Percentiles rank a stretch among this genome's conserved stretches.
phyloP scores from a whole-genome alignment of 1,140 invertebrate species.

The Tetranychus cinnabarinus region DNA sequence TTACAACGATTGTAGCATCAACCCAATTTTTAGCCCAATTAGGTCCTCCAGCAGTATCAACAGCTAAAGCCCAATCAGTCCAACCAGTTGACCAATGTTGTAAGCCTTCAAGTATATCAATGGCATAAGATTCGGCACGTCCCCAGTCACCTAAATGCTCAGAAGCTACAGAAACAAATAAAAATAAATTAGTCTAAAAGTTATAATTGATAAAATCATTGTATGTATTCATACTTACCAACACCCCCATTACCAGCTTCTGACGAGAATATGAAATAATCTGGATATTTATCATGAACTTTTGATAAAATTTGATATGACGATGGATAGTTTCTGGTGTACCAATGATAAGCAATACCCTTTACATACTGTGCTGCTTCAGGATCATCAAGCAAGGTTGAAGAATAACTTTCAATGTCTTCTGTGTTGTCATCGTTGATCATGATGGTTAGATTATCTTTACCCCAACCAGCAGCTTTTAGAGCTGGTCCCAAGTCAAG shows the following conservation, averaged over 20 bases:
- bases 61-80: too few relatives aligned
- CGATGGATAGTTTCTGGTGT: slow-evolving; percentile 12
- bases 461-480: slow-evolving; percentile 18
- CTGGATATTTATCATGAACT: slow-evolving; percentile 27
- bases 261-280: slow-evolving; percentile 39
- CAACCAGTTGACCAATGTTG: too few relatives aligned
- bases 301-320: slow-evolving; percentile 15
- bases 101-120: too few relatives aligned
- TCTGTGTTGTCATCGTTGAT: slow-evolving; percentile 2
- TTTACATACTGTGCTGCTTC: slow-evolving; percentile 3
- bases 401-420: neutral
- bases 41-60: too few relatives aligned
- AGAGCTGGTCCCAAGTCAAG: slow-evolving; percentile 1
- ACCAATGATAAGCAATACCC: slow-evolving; percentile 42
- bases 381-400: slow-evolving; percentile 3
- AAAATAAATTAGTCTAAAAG: too few relatives aligned
- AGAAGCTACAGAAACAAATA: too few relatives aligned
- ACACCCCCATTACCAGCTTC: slow-evolving; percentile 21
- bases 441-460: slow-evolving; percentile 9
- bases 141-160: too few relatives aligned
- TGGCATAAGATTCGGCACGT: too few relatives aligned
- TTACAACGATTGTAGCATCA: too few relatives aligned
- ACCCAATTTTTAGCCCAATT: too few relatives aligned
- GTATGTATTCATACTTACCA: neutral
- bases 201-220: too few relatives aligned